Conservation (phyloP, 2,113 vertebrate genomes). For the Microtus oregoni region DNA sequence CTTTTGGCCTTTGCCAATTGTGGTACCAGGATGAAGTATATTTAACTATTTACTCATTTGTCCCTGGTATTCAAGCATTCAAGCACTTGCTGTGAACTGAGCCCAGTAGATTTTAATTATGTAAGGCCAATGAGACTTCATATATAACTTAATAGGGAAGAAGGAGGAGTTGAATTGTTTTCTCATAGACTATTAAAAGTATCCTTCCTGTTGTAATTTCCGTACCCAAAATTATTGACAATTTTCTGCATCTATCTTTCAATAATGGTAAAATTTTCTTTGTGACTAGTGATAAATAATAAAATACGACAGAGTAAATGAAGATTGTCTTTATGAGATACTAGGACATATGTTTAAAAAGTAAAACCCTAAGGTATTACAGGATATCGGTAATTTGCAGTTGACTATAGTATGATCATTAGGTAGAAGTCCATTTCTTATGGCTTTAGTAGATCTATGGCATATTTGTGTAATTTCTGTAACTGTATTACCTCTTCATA, state of each 20-base stretch:
- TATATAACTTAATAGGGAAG: neutral
- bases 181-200: neutral
- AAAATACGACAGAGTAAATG: neutral
- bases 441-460: neutral
- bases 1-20: neutral
- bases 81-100: neutral
- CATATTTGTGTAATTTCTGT: neutral
- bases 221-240: neutral
- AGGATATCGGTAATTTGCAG: neutral
- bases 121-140: neutral
- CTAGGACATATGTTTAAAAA: neutral
- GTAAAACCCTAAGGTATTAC: neutral
- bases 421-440: neutral
- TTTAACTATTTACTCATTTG: neutral
- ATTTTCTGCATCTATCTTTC: neutral
- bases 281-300: neutral
- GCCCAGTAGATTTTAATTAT: neutral
- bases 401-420: neutral
- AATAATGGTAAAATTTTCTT: neutral
- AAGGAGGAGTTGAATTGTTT: neutral
- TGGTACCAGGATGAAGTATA: neutral
- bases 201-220: neutral
- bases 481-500: neutral
- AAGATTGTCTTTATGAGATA: neutral
- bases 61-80: constrained; percentile 19